Evolutionary conservation across 2,113 vertebrate genomes (phyloP), one percentile per base, ranked within the genome.

Genomic region (Apodemus speciosus): DNA sequence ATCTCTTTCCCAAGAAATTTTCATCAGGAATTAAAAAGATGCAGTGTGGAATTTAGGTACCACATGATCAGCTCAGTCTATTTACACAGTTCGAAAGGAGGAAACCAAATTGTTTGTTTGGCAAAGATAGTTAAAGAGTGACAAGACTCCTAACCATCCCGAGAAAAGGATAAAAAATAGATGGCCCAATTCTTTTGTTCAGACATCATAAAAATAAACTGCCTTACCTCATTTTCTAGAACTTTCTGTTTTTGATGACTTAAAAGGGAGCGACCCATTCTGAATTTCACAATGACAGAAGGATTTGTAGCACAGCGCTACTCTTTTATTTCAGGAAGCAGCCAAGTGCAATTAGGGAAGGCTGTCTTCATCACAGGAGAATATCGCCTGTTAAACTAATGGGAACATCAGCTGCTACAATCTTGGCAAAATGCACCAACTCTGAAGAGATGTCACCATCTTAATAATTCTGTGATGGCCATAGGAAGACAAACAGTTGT

Each of bases 401-500:
- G 97, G 94, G 96, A 95, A 95, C 97, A 95, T 73, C 72, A 96
- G 11, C 89, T 32, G 90, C 77, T 86, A 95, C 92, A 94, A 92
- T 96, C 96, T 94, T 92, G 93, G 79, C 77, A 96, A 95, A 96
- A 94, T n/a, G 30, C 71, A 84, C 89, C 85, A 87, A 92, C 32
- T 84, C 72, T 53, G 95, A 96, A 94, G 80, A 94, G 38, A 95
- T 97, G 84, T 97, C 95, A 94, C 92, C 46, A 38, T 93, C 95
- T 97, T 97, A 97, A 97, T 97, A 97, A 98, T 97, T 96, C 97
- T 94, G 0, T 95, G 92, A 97, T 96, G 96, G 88, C 91, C 97
- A 94, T 92, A 95, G 95, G 92, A 97, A 95, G 96, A 98, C 97
- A 98, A 98, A 98, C 94, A 98, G 97, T 97, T 97, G 96, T 98